phyloP scores from a whole-genome alignment of 1,140 invertebrate genomes.

The Physella acuta region DNA sequence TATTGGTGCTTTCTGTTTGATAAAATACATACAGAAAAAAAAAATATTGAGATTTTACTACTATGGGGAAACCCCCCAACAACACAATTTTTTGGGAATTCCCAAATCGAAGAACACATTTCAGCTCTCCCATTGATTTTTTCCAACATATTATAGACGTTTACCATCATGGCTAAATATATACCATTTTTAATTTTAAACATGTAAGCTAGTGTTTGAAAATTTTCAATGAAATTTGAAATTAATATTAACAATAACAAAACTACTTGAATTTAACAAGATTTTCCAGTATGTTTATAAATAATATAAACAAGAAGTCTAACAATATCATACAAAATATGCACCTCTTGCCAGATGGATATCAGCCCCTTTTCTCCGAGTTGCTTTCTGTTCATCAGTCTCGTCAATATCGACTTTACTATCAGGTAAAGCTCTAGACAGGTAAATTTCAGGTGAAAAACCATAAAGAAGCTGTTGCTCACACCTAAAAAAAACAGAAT shows the following conservation, averaged over 20 bases:
- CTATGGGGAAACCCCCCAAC: not conserved
- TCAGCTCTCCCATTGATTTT: too few species aligned
- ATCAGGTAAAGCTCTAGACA: conserved; percentile 11
- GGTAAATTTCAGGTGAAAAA: conserved; percentile 5
- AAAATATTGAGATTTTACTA: not conserved
- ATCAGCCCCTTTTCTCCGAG: conserved; percentile 18
- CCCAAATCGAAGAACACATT: too few species aligned
- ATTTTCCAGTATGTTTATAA: not conserved
- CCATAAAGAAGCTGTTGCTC: conserved; percentile 17
- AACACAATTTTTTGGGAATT: not conserved
- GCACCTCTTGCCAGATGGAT: conserved; percentile 20
- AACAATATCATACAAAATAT: not conserved
- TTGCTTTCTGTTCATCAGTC: not conserved
- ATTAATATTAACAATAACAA: too few species aligned
- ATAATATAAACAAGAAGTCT: not conserved
- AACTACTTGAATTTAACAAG: not conserved
- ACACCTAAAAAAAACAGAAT: too few species aligned
- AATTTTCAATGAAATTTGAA: not conserved
- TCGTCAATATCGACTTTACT: conserved; percentile 17
- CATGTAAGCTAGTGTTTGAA: not conserved
- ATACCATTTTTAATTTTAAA: not conserved
- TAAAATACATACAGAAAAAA: not conserved
- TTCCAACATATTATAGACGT: not conserved
- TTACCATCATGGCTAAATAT: not conserved
- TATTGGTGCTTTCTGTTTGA: not conserved